phyloP scores from a whole-genome alignment of 2,888 invertebrate species.

The Hemistola chrysoprasaria region DNA sequence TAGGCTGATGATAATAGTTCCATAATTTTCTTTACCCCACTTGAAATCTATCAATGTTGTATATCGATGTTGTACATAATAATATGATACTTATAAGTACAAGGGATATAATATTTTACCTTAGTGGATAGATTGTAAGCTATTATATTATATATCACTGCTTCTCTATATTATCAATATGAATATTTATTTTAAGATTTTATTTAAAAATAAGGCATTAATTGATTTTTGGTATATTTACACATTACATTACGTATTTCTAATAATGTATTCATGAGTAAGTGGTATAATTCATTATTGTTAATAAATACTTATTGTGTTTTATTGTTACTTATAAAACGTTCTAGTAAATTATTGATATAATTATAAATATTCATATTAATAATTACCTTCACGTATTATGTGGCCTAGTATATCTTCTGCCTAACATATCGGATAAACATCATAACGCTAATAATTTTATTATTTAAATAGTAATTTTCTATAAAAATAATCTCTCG shows the following conservation, averaged over 20 bases:
- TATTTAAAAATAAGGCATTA: too few species aligned
- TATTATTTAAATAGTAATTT: conserved; percentile 53
- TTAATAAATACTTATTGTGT: too few species aligned
- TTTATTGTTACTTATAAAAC: too few species aligned
- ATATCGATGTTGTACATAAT: conserved; percentile 24
- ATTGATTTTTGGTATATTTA: too few species aligned
- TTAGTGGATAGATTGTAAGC: conserved; percentile 23
- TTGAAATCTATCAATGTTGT: conserved; percentile 27
- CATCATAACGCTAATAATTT: conserved; percentile 61
- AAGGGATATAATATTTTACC: conserved; percentile 29
- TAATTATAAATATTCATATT: conserved; percentile 30
- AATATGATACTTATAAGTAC: conserved; percentile 22
- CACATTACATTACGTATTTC: too few species aligned
- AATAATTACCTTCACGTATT: conserved; percentile 39
- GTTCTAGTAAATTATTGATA: too few species aligned
- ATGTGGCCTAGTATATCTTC: conserved; percentile 65
- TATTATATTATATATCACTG: conserved; percentile 33
- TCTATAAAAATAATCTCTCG: conserved; percentile 58
- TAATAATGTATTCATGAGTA: too few species aligned
- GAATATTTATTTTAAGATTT: conserved; percentile 28
- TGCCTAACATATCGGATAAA: conserved; percentile 75
- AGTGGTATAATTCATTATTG: too few species aligned
- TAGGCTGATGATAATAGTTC: conserved; percentile 37
- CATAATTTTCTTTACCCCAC: conserved; percentile 33
- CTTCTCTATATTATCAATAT: conserved; percentile 39